These are phyloP conservation scores for Ypsolopha scabrella DNA, from an alignment of 2,888 invertebrate genomes.

Conservation along the genomic window DNA sequence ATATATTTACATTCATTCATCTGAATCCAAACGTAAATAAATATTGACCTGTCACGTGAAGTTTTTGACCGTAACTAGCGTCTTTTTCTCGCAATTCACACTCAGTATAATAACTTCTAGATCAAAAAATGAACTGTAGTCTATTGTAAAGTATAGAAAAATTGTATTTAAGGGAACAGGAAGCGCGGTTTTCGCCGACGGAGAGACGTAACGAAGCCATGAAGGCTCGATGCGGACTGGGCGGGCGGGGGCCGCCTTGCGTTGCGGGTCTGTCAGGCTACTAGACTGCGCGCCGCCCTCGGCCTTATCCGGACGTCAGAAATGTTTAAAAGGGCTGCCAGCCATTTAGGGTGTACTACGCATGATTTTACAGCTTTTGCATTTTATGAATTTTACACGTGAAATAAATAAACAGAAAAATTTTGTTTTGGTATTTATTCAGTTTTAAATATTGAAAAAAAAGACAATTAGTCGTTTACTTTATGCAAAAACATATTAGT, in stretches of 20 bases:
- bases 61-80: constrained; percentile 2
- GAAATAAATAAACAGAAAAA: too few species aligned
- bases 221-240: constrained; percentile 50
- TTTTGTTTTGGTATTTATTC: too few species aligned
- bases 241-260: constrained; percentile 33
- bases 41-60: constrained; percentile 14
- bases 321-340: too few species aligned
- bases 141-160: not conserved
- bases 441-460: too few species aligned
- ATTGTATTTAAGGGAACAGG: not conserved
- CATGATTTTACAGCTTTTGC: too few species aligned
- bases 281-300: constrained; percentile 50
- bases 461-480: too few species aligned
- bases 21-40: constrained; percentile 15
- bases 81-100: not conserved
- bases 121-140: too few species aligned
- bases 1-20: constrained; percentile 16
- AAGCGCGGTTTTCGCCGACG: constrained; percentile 14
- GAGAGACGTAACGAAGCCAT: constrained; percentile 34
- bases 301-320: constrained; percentile 29
- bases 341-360: too few species aligned
- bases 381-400: too few species aligned
- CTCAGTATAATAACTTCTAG: too few species aligned
- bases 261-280: constrained; percentile 14
- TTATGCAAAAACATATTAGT: too few species aligned